Base-by-base conservation (phyloP, 2,797 vertebrate species). In the Gymnoscopelus braueri region DNA sequence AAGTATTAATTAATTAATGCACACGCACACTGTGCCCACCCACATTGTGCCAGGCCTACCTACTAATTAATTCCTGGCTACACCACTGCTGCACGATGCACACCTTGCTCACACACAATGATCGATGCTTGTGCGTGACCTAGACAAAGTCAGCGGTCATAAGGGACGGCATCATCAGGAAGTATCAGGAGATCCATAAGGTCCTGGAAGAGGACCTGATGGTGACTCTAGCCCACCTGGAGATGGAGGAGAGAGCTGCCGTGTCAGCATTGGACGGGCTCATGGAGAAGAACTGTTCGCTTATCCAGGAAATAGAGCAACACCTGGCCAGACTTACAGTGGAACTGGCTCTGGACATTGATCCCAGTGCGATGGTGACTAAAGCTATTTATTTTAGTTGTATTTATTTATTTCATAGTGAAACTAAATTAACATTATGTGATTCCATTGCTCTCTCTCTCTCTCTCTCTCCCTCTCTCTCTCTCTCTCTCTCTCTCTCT, bases 301-400 rank as follows among this genome's bases (percentile, higher is more conserved):
- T 94, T 0, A 88, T 91, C n/a, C 92, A 93, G 74, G 87, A 93
- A 52, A 89, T 94, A 48, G 93, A 94, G 61, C 91, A 88, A 78
- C 88, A 93, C 26, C 83, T 94, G 74, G 82, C 85, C 32, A 84
- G 87, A 75, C 86, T 91, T 63, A 74, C 65, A 2, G 63, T 83
- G 35, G 60, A 78, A 1, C 61, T 88, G 70, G 80, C 85, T 12
- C 81, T 84, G 0, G 60, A 84, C 62, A 60, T 52, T 12, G 73
- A 85, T 13, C 51, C 75, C 4, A 67, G 90, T 12, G 47, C 67
- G 55, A 76, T 56, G 88, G 92, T 91, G 59, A 67, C 12, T 6
- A 2, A 15, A 3, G 9, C 23, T 1, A 10, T 44, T 44, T 10
- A 39, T 8, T 6, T 8, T 19, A 19, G 7, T 6, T 7, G 6